A percentile compares a stretch with the other conserved stretches of the same genome.
phyloP scores from a whole-genome alignment of 2,113 vertebrate species.

The Gallinago undulata region DNA sequence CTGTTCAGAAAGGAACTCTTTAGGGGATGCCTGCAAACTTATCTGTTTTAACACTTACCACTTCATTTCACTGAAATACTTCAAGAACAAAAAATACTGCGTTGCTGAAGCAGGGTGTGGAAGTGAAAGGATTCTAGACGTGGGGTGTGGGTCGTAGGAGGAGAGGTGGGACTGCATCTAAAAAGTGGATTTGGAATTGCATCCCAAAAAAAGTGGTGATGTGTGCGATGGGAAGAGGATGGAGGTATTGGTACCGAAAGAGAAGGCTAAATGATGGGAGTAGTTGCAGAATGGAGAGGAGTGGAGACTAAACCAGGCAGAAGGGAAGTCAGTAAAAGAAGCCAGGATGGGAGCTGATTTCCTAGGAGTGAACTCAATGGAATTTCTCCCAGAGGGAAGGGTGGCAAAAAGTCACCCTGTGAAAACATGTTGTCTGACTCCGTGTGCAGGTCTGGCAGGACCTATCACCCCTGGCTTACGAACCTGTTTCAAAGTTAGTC shows the following conservation, averaged over 20 bases:
- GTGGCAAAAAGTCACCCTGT: conserved; percentile 31
- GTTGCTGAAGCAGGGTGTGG: background rate
- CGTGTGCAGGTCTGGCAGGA: conserved; percentile 6
- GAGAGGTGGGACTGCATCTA: background rate
- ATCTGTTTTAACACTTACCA: background rate
- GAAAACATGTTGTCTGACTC: background rate
- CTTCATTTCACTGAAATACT: background rate
- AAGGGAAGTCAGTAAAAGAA: background rate
- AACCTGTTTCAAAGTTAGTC: background rate
- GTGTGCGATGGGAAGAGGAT: background rate
- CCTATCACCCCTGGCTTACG: background rate
- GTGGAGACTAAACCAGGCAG: background rate
- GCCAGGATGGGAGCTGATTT: background rate
- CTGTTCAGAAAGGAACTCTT: background rate
- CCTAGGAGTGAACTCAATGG: background rate
- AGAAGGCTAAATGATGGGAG: background rate
- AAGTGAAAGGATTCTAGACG: background rate
- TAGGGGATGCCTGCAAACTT: background rate
- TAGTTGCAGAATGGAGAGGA: background rate
- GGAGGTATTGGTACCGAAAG: background rate
- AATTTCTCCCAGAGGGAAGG: conserved; percentile 42
- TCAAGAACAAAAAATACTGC: background rate
- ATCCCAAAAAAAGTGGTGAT: too few species aligned
- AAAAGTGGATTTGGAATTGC: background rate
- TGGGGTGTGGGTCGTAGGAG: background rate